Base-by-base conservation (phyloP, 2,113 vertebrate genomes). In the Sclerurus mexicanus region DNA sequence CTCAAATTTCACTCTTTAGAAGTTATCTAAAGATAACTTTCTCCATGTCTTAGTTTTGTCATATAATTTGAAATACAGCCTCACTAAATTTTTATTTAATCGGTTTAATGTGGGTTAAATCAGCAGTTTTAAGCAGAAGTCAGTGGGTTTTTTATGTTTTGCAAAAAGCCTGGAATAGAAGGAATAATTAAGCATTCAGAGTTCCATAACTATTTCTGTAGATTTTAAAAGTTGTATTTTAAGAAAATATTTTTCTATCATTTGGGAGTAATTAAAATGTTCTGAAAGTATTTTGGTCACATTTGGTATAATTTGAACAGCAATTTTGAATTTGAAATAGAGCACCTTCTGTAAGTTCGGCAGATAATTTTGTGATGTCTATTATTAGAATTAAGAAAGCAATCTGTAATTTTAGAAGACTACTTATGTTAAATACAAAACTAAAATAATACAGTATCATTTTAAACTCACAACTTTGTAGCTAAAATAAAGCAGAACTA, bases 201-300 rank as follows among this genome's bases (percentile, higher is more conserved):
- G 9, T 40, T 84, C 52, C 19, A 58, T 19, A 55, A 84, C 5
- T 62, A 31, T 63, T 85, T 87, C 21, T 78, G 55, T 62, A 85
- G 56, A 87, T 78, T 91, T 95, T 90, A 40, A 49, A 80, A 69
- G 44, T 4, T 74, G n/a, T 49, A 74, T 91, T 90, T 92, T 75
- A 92, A 95, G 52, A 91, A 90, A 90, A 85, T 91, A 75, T 82
- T 91, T 81, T 93, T 46, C 59, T 75, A 6, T 82, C 10, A 87
- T 80, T 87, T 69, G 66, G 33, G 12, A 87, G 42, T 74, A 83
- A 90, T 87, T 91, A 87, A 95, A 87, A 90, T 93, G 44, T 90
- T 88, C 71, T 92, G 53, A 33, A 79, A 83, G 7, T 82, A 58
- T 92, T 90, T 93, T 66, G 39, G 39, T 92, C 75, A 47, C 82